Conservation (phyloP, 2,888 invertebrate genomes). For the Ormia ochracea region DNA sequence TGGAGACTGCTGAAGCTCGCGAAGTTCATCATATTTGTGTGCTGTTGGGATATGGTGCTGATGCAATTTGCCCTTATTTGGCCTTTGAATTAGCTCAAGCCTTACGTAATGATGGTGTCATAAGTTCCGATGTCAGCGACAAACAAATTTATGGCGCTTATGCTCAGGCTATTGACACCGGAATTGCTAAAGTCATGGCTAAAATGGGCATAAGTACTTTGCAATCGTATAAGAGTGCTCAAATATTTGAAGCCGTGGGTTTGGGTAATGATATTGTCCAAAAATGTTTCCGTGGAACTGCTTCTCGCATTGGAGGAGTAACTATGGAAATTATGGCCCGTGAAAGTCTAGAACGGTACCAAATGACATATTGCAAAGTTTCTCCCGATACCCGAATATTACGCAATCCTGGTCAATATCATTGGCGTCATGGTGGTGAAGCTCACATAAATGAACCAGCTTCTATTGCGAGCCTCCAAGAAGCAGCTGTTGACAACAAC, state of each 20-base stretch:
- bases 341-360: slow-evolving; percentile 90
- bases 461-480: slow-evolving; percentile 85
- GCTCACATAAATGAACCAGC: slow-evolving; percentile 98
- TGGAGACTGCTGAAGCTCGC: slow-evolving; percentile 97
- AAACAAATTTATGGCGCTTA: slow-evolving; percentile 90
- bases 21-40: slow-evolving; percentile 98
- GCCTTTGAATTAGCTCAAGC: slow-evolving; percentile 95
- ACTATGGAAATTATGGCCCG: slow-evolving; percentile 90
- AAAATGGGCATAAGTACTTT: slow-evolving; percentile 99
- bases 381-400: slow-evolving; percentile 82
- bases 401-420: slow-evolving; percentile 94
- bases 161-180: slow-evolving; percentile 92
- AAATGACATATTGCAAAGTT: slow-evolving; percentile 82
- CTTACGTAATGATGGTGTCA: slow-evolving; percentile 89
- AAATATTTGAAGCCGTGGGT: slow-evolving; percentile 99
- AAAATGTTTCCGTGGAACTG: slow-evolving; percentile 91
- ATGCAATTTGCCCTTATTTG: slow-evolving; percentile 97
- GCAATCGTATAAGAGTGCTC: slow-evolving; percentile 99
- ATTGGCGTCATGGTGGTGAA: slow-evolving; percentile 98
- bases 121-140: slow-evolving; percentile 87
- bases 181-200: slow-evolving; percentile 96
- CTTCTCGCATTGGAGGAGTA: slow-evolving; percentile 89
- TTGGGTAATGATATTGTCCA: slow-evolving; percentile 93
- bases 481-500: slow-evolving; percentile 90
- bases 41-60: slow-evolving; percentile 95